These are phyloP conservation scores for Notodonta dromedarius DNA, from an alignment of 2,888 invertebrate species.

Conservation along the genomic window DNA sequence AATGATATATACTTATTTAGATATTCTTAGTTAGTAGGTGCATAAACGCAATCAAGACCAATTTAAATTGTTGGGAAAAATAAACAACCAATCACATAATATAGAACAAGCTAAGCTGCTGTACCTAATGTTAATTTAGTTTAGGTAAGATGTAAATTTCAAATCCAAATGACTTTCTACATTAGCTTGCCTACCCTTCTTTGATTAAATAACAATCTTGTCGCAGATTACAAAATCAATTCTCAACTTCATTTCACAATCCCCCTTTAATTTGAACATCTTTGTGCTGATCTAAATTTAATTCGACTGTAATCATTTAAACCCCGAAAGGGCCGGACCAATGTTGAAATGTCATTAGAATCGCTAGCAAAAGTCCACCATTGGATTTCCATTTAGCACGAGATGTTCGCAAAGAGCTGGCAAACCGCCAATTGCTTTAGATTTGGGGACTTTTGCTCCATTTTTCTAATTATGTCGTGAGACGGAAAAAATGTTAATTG, in stretches of 20 bases:
- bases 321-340: slow-evolving; percentile 21
- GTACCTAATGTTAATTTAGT: too few relatives aligned
- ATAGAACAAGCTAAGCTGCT: too few relatives aligned
- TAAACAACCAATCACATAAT: too few relatives aligned
- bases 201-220: slow-evolving; percentile 10
- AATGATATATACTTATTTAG: too few relatives aligned
- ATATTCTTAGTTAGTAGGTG: slow-evolving; percentile 11
- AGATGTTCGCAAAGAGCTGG: slow-evolving; percentile 34
- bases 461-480: slow-evolving; percentile 27
- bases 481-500: slow-evolving; percentile 18
- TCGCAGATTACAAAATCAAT: background rate
- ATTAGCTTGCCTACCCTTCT: background rate
- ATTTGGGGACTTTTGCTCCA: slow-evolving; percentile 25
- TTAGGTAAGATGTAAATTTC: background rate
- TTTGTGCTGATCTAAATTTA: slow-evolving; percentile 5
- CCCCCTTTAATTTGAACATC: background rate
- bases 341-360: slow-evolving; percentile 46
- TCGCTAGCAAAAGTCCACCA: slow-evolving; percentile 35
- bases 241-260: background rate
- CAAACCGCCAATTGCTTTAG: slow-evolving; percentile 34
- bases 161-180: background rate
- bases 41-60: too few relatives aligned
- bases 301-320: slow-evolving; percentile 16
- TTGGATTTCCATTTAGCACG: slow-evolving; percentile 23
- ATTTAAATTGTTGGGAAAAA: too few relatives aligned